Evolutionary conservation across 2,113 vertebrate species (phyloP), one percentile per base, ranked within the genome.

Genomic region (Perca fluviatilis): DNA sequence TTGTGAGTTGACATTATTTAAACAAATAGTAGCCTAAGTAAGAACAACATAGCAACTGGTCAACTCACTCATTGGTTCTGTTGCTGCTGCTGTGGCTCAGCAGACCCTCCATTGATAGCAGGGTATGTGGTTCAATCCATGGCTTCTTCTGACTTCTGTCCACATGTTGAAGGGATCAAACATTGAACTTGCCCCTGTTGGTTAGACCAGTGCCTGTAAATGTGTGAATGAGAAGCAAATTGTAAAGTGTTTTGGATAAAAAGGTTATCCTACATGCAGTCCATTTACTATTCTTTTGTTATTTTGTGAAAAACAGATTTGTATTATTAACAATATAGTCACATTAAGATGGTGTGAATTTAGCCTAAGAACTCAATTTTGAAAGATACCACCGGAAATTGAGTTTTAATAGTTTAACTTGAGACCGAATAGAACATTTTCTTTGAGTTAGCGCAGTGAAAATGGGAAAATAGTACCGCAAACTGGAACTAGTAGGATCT

Each of bases 361-460:
- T 25, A 19, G 6, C 1, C 13, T 14, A 1, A 33, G 5, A 6
- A 46, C 16, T 67, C 88, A 90, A 89, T 72, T 88, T 50, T 93
- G 90, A 88, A 85, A 88, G 23, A 6, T 18, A 3, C 15, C n/a
- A 47, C 73, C 75, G 90, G 91, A 91, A 80, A 50, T 16, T 1
- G 0, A 2, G 0, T 14, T 11, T 6, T 14, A 27, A 65, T 6
- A 18, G 19, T 46, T 47, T 5, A 47, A 9, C 47, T 75, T 89
- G 68, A 82, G 49, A 1, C 4, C n/a, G 1, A 33, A 13, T 50
- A 11, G 46, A 4, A 36, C 62, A 40, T 75, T 76, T 77, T 72
- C 60, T 57, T 19, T 79, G 71, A 80, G 3, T 80, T 86, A 46
- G 30, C 70, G 14, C 79, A 70, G 53, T 51, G n/a, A 53, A 49